Evolutionary conservation across 1,140 invertebrate genomes (phyloP).

Genomic region (Cephus cinctus): DNA sequence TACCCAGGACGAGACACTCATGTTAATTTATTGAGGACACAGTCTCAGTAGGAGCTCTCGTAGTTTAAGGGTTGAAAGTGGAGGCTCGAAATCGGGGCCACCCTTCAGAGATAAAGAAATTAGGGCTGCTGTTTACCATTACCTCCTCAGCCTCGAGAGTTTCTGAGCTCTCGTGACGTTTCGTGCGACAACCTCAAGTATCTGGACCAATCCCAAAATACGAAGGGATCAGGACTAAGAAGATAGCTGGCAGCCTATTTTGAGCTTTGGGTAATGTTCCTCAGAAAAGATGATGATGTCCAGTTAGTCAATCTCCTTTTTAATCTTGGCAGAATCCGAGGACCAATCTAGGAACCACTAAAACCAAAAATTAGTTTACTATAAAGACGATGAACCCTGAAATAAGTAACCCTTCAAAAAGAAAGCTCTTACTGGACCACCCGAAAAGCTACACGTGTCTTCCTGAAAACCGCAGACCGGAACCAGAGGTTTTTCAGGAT

Average conservation of each 20-base stretch:
- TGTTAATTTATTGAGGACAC: slow-evolving; percentile 5
- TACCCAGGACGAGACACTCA: slow-evolving; percentile 7
- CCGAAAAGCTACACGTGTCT: slow-evolving; percentile 29
- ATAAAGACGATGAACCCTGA: slow-evolving; percentile 18
- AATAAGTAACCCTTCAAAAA: neutral
- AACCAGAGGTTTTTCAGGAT: too few relatives aligned
- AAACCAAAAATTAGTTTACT: too few relatives aligned
- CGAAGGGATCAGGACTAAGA: too few relatives aligned
- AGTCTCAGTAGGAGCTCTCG: slow-evolving; percentile 11
- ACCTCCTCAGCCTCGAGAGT: slow-evolving; percentile 21
- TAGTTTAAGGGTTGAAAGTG: slow-evolving; percentile 33
- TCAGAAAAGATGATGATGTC: neutral
- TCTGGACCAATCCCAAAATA: slow-evolving; percentile 2
- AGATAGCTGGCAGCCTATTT: too few relatives aligned
- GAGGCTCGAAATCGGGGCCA: slow-evolving; percentile 10
- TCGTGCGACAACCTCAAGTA: slow-evolving; percentile 7
- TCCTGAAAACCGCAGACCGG: slow-evolving; percentile 32
- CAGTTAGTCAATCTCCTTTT: slow-evolving; percentile 9
- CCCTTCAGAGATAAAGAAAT: slow-evolving; percentile 17
- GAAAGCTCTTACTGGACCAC: too few relatives aligned
- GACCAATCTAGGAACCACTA: too few relatives aligned
- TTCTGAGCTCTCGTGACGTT: slow-evolving; percentile 16
- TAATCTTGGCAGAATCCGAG: slow-evolving; percentile 2
- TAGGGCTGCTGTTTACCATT: slow-evolving; percentile 33
- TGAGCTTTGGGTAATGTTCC: too few relatives aligned